Conservation (phyloP, 53 echinoderm and acorn worm genomes). For the Patiria pectinifera region DNA sequence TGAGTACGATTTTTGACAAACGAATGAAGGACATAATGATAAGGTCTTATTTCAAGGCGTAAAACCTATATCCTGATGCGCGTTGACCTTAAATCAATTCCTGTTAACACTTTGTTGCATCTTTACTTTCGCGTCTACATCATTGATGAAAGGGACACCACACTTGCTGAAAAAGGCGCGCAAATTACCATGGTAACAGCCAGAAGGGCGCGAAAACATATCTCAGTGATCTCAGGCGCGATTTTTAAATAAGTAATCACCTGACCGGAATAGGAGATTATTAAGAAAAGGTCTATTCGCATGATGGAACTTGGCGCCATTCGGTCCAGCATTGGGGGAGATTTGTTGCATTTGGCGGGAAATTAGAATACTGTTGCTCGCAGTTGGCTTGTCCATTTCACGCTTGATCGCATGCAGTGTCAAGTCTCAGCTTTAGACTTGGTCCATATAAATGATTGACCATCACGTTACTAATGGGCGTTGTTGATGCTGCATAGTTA, state of each 20-base stretch:
- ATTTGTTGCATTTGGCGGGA: neutral
- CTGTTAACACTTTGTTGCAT: neutral
- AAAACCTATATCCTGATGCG: too few relatives aligned
- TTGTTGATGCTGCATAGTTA: too few relatives aligned
- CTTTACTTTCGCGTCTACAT: neutral
- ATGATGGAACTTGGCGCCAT: conserved; percentile 43
- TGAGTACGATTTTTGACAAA: too few relatives aligned
- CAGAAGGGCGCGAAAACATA: conserved; percentile 11
- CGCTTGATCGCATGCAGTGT: neutral
- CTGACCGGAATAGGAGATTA: neutral
- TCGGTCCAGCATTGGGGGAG: conserved; percentile 27
- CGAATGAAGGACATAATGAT: too few relatives aligned
- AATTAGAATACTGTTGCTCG: neutral
- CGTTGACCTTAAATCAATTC: neutral
- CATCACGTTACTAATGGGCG: neutral
- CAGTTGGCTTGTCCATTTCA: neutral
- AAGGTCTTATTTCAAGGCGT: too few relatives aligned
- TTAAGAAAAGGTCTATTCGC: neutral
- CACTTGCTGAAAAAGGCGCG: neutral
- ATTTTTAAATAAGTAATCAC: conserved; percentile 53
- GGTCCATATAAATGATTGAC: neutral
- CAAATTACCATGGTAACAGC: conserved; percentile 4
- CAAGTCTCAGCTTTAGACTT: neutral
- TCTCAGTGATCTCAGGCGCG: neutral
- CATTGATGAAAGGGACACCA: neutral